These are phyloP conservation scores for Aotus griseimembra DNA, from an alignment of 2,797 vertebrate species.

Conservation along the genomic window DNA sequence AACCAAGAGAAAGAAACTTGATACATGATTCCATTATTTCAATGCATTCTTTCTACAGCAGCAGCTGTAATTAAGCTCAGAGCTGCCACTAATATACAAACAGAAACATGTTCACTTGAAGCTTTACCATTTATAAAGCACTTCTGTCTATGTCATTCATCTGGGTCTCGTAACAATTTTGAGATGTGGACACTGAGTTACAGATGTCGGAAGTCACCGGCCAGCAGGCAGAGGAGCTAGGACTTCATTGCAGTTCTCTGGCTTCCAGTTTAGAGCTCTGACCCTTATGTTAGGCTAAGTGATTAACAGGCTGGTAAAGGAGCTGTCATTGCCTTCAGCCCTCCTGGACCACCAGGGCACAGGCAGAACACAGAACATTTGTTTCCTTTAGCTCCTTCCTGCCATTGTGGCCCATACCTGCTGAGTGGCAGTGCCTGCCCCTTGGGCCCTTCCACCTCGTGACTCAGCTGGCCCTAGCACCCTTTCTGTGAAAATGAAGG, in stretches of 20 bases:
- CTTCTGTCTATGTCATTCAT: background rate
- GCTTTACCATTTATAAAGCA: background rate
- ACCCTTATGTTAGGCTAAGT: background rate
- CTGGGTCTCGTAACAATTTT: background rate
- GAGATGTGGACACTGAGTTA: background rate
- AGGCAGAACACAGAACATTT: background rate
- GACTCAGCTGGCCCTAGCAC: background rate
- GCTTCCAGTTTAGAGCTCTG: fast-evolving
- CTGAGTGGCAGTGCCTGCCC: background rate
- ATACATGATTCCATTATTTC: fast-evolving
- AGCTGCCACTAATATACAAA: fast-evolving
- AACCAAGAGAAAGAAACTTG: background rate
- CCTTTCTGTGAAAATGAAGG: background rate
- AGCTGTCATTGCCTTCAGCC: background rate
- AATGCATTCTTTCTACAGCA: fast-evolving
- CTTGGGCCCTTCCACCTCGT: background rate
- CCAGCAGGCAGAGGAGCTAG: fast-evolving
- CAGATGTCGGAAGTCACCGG: fast-evolving
- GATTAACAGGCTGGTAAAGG: background rate
- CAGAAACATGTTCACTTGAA: fast-evolving
- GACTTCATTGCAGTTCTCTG: background rate
- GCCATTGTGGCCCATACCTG: fast-evolving
- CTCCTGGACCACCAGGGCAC: background rate
- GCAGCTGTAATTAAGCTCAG: background rate
- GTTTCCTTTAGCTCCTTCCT: background rate